Percentiles rank a stretch among this genome's conserved stretches.
Conservation (phyloP, 2,888 invertebrate species). For the Limnephilus lunatus region DNA sequence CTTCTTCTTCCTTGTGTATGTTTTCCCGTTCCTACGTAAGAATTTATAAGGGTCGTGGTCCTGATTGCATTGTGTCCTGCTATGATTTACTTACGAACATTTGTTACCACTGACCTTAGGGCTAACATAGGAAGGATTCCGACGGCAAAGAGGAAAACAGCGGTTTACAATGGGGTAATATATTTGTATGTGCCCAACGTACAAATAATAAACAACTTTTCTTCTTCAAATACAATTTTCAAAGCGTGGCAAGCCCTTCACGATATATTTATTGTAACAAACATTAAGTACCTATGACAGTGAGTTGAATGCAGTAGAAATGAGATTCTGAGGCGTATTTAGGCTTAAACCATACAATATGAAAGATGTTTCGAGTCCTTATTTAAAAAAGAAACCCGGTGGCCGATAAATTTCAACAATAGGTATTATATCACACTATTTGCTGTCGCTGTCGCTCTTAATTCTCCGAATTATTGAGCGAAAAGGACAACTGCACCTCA, state of each 20-base stretch:
- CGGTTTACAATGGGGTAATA: slow-evolving; percentile 2
- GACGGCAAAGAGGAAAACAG: not conserved
- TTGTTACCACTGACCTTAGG: slow-evolving; percentile 14
- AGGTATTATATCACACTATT: no score
- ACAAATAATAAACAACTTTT: not conserved
- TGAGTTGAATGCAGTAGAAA: not conserved
- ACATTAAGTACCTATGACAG: not conserved
- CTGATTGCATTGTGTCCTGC: slow-evolving; percentile 23
- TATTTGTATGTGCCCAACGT: not conserved
- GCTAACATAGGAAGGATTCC: not conserved
- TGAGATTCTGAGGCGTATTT: not conserved
- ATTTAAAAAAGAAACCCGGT: not conserved
- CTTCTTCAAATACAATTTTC: not conserved
- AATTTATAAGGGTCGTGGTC: not conserved
- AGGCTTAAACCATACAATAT: not conserved
- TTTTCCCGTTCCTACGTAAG: not conserved
- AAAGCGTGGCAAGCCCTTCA: not conserved
- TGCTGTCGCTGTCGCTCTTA: no score
- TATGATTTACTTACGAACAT: slow-evolving; percentile 38
- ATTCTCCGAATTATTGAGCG: no score
- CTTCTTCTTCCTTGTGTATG: not conserved
- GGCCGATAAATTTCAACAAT: no score
- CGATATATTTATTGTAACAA: not conserved
- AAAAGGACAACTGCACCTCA: no score
- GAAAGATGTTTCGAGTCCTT: no score